phyloP scores from a whole-genome alignment of 2,888 invertebrate species.

The Gasteruption jaculator region DNA sequence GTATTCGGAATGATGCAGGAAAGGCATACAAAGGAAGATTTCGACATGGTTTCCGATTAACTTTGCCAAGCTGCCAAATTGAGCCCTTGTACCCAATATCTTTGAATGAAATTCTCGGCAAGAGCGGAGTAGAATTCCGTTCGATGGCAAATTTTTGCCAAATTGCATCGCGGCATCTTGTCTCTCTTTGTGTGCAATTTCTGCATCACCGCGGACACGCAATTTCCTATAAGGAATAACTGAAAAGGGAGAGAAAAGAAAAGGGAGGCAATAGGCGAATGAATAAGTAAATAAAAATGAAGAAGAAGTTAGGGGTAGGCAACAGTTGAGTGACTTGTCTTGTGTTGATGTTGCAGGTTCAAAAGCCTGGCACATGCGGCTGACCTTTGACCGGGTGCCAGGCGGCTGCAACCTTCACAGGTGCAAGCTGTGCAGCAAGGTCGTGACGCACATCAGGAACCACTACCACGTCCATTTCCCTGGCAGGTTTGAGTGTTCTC shows the following conservation, averaged over 20 bases:
- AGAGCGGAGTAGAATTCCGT: too few species aligned
- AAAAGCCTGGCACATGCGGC: constrained; percentile 93
- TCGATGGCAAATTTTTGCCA: too few species aligned
- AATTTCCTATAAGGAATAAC: too few species aligned
- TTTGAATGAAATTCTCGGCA: too few species aligned
- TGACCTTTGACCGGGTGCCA: constrained; percentile 89
- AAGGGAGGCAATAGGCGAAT: neutral
- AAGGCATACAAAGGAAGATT: too few species aligned
- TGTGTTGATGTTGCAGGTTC: constrained; percentile 78
- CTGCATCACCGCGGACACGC: too few species aligned
- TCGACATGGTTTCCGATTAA: too few species aligned
- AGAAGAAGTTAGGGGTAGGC: constrained; percentile 36
- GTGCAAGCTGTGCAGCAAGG: constrained; percentile 91
- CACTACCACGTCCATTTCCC: constrained; percentile 93
- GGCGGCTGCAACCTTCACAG: constrained; percentile 90
- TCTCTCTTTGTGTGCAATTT: too few species aligned
- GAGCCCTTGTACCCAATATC: too few species aligned
- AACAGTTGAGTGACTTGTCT: constrained; percentile 53
- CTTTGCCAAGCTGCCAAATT: too few species aligned
- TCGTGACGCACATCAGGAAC: constrained; percentile 91
- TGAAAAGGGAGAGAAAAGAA: constrained; percentile 18
- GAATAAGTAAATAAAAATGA: constrained; percentile 13
- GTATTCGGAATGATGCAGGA: too few species aligned
- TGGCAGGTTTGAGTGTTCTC: constrained; percentile 86
- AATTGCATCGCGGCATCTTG: too few species aligned